These are phyloP conservation scores for Bibio marci DNA, from an alignment of 2,888 invertebrate species.

Conservation along the genomic window DNA sequence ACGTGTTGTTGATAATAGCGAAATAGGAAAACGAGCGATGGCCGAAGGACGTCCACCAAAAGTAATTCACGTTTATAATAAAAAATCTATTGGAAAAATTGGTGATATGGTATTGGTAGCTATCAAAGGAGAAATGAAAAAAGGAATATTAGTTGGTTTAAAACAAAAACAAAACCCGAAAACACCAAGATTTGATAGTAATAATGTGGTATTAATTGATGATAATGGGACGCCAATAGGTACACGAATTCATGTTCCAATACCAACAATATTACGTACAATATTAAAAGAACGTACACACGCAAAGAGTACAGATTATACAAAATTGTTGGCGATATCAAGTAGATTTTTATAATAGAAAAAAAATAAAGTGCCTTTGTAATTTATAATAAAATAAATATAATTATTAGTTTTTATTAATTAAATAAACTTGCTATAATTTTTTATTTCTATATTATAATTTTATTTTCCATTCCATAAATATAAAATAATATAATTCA, in stretches of 20 bases:
- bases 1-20: conserved; percentile 92
- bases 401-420: too few species aligned
- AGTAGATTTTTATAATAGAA: conserved; percentile 58
- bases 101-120: conserved; percentile 86
- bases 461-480: too few species aligned
- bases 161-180: conserved; percentile 65
- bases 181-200: conserved; percentile 83
- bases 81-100: conserved; percentile 39
- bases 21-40: conserved; percentile 88
- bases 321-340: conserved; percentile 80
- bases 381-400: too few species aligned
- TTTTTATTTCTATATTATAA: too few species aligned
- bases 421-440: too few species aligned
- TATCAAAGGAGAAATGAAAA: conserved; percentile 89
- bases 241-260: conserved; percentile 86
- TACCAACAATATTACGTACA: conserved; percentile 76
- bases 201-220: conserved; percentile 90
- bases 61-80: conserved; percentile 89
- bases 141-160: conserved; percentile 76
- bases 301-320: conserved; percentile 75
- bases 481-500: too few species aligned
- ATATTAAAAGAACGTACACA: conserved; percentile 66
- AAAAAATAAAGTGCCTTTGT: too few species aligned
- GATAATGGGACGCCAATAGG: conserved; percentile 90
- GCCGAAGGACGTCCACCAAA: conserved; percentile 84